Percentiles rank a stretch among this genome's conserved stretches.
phyloP scores from a whole-genome alignment of 1,140 invertebrate species.

The Dinoponera quadriceps region DNA sequence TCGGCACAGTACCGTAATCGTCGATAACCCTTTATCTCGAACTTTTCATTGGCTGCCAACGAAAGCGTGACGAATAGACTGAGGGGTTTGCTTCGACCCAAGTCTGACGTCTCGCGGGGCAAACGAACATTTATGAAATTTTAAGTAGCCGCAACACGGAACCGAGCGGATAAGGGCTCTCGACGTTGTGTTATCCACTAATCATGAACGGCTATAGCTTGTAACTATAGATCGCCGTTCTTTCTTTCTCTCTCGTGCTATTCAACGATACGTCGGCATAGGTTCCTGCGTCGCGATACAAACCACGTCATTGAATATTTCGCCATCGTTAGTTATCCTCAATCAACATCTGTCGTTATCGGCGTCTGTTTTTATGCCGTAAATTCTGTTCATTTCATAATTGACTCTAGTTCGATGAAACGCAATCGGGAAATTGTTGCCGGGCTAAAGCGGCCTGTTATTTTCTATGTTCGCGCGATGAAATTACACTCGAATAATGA shows the following conservation, averaged over 20 bases:
- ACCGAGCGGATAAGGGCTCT: background rate
- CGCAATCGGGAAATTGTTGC: background rate
- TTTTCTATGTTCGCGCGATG: background rate
- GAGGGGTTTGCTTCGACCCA: constrained; percentile 21
- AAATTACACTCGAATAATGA: background rate
- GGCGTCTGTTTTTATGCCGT: background rate
- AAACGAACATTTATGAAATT: constrained; percentile 60
- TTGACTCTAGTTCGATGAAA: background rate
- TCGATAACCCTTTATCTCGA: constrained; percentile 16
- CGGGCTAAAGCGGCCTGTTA: background rate
- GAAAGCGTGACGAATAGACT: constrained; percentile 23
- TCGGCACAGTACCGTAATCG: background rate
- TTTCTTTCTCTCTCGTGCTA: constrained; percentile 35
- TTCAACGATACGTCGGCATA: constrained; percentile 18
- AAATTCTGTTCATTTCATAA: background rate
- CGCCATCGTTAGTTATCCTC: background rate
- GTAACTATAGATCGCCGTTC: constrained; percentile 9
- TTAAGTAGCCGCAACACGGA: constrained; percentile 49
- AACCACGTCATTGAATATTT: background rate
- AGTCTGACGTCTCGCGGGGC: constrained; percentile 57
- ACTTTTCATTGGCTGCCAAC: constrained; percentile 44
- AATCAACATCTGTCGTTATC: background rate
- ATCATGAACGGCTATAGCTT: constrained; percentile 56
- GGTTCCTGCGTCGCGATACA: background rate
- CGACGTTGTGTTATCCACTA: constrained; percentile 53